Evolutionary conservation across 30 jellyfish, hydroid and myxozoan genomes (phyloP), one percentile per base, ranked within the genome.

Genomic region (Nemopilema nomurai): DNA sequence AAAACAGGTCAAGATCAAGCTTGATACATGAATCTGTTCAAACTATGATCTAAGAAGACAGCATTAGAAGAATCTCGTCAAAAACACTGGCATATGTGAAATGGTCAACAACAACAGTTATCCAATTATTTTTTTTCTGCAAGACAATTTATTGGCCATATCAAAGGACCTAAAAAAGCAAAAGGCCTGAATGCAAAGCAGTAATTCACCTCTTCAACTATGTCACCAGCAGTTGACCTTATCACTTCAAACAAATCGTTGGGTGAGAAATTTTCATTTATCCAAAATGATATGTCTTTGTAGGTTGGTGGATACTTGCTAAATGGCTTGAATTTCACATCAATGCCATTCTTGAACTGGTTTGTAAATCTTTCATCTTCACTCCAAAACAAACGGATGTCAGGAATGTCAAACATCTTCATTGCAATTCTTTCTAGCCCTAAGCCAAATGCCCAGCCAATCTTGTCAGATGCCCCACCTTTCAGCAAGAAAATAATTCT

Each of bases 371-470:
- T 65, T 75, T 84, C 91, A 67, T 96, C 99, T 57, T 87, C 96
- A 85, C 99, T 96, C 99, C 99, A 96, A 52, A 96, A 91, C 51
- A 90, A 67, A n/a, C 99, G 91, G 27, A 96, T 96, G 57, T 96
- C 99, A 0, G 97, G 97, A n/a, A 96, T 96, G 23, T 89, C 96
- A 72, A 90, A 96, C 75, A 90, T 64, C 28, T 88, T 87, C 99
- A 96, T 96, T 24, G 99, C 98, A 51, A 96, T 51, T 69, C 99
- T 76, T 71, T 96, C 99, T 0, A 96, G 95, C 25, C 99, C 99
- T 25, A 96, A 96, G 18, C 99, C 99, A 89, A 91, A 96, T 0
- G 99, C 99, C 98, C 98, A 96, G 7, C 99, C 99, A 75, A 91
- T 92, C 80, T 82, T 80, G 87, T 92, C 96, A 66, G 82, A 41